These are phyloP conservation scores for Aphelocoma coerulescens DNA, from an alignment of 2,113 vertebrate genomes.

Conservation along the genomic window DNA sequence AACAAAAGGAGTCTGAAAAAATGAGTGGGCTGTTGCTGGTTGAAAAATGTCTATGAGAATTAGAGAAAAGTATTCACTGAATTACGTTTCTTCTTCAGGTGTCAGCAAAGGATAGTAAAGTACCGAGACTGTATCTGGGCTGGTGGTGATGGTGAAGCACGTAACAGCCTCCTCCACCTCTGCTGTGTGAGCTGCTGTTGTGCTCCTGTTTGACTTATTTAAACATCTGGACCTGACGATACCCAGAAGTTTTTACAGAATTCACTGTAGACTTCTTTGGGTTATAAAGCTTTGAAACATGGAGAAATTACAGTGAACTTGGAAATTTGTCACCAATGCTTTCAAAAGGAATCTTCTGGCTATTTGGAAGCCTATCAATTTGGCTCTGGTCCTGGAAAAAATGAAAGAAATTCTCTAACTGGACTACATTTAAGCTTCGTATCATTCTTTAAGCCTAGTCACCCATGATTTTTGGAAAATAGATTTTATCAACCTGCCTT, in stretches of 20 bases:
- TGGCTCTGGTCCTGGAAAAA: conserved; percentile 14
- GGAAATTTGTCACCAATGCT: background rate
- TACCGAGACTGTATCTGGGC: background rate
- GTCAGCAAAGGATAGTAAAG: background rate
- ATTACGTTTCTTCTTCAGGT: background rate
- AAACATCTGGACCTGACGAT: background rate
- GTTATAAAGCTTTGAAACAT: background rate
- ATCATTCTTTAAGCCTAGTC: conserved; percentile 6
- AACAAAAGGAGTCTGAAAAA: background rate
- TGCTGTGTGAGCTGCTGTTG: background rate
- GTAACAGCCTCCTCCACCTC: background rate
- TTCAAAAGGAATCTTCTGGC: background rate
- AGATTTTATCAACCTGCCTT: conserved; percentile 19
- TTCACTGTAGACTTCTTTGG: background rate
- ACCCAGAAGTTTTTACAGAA: background rate
- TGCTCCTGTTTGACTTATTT: background rate
- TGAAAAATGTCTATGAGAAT: background rate
- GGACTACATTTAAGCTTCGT: background rate
- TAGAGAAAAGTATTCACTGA: background rate
- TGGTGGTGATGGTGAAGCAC: background rate
- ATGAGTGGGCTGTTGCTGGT: background rate
- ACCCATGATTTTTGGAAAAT: background rate
- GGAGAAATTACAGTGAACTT: background rate
- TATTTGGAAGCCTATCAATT: background rate
- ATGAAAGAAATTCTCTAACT: background rate